A percentile compares a stretch with the other conserved stretches of the same genome.
Evolutionary conservation across 2,113 vertebrate genomes (phyloP).

Genomic region (Girardinichthys multiradiatus): DNA sequence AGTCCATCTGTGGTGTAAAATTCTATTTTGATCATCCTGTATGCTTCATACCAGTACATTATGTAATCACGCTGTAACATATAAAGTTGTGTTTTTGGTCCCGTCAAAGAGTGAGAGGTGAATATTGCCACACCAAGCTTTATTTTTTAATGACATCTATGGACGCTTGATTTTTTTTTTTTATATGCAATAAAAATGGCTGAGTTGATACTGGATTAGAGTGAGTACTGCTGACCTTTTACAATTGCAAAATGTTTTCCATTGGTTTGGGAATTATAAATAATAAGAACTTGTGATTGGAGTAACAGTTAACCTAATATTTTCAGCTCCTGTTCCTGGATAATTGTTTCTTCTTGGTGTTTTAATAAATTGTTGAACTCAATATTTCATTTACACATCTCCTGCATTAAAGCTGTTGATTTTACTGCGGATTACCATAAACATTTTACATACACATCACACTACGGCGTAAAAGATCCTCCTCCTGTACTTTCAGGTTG

Average conservation of each 20-base stretch:
- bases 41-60: too few relatives aligned
- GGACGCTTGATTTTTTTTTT: too few relatives aligned
- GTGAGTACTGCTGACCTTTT: too few relatives aligned
- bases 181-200: too few relatives aligned
- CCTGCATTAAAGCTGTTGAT: conserved; percentile 19
- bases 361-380: conserved; percentile 5
- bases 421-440: conserved; percentile 12
- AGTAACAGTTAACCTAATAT: neutral
- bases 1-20: too few relatives aligned
- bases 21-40: too few relatives aligned
- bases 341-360: neutral
- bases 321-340: neutral
- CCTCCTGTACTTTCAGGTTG: conserved; percentile 26
- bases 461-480: neutral
- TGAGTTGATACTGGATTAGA: too few relatives aligned
- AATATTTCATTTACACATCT: conserved; percentile 1
- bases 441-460: conserved; percentile 21
- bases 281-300: too few relatives aligned
- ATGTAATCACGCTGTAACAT: neutral
- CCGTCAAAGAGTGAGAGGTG: neutral
- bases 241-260: too few relatives aligned
- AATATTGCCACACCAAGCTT: neutral
- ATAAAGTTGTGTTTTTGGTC: neutral
- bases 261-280: too few relatives aligned
- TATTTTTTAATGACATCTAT: neutral